Conservation (phyloP, 2,113 vertebrate genomes). For the Hymenochirus boettgeri region DNA sequence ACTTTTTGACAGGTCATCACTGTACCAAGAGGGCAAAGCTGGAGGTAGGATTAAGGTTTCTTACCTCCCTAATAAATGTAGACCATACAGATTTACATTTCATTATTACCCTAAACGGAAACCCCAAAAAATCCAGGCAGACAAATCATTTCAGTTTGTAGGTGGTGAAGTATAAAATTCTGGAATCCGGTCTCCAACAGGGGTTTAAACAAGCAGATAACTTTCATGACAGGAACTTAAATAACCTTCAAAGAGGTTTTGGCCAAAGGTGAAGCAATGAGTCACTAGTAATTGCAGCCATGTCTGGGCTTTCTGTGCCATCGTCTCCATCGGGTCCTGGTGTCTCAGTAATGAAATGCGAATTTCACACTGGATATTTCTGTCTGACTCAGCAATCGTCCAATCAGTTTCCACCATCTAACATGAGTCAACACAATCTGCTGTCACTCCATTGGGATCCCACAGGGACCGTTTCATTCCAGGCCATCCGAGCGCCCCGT, state of each 20-base stretch:
- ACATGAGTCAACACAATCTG: slow-evolving; percentile 1
- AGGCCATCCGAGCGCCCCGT: neutral
- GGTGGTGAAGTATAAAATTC: neutral
- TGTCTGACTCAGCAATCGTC: neutral
- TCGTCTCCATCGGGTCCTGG: neutral
- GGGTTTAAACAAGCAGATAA: neutral
- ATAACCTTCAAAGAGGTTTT: neutral
- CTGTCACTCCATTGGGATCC: neutral
- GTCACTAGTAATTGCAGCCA: neutral
- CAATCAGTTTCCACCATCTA: neutral
- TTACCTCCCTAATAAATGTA: no score
- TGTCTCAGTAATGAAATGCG: neutral
- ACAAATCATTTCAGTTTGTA: no score
- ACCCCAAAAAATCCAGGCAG: no score
- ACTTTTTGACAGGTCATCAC: no score
- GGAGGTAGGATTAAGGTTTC: no score
- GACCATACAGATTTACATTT: no score
- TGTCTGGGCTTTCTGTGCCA: neutral
- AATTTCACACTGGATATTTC: neutral
- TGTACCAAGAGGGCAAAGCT: no score
- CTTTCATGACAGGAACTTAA: neutral
- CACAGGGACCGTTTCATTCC: neutral
- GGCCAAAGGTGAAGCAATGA: neutral
- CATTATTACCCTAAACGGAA: no score
- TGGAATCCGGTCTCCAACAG: neutral